Conservation (phyloP, 1,140 invertebrate genomes). For the Heliconius hermathena region DNA sequence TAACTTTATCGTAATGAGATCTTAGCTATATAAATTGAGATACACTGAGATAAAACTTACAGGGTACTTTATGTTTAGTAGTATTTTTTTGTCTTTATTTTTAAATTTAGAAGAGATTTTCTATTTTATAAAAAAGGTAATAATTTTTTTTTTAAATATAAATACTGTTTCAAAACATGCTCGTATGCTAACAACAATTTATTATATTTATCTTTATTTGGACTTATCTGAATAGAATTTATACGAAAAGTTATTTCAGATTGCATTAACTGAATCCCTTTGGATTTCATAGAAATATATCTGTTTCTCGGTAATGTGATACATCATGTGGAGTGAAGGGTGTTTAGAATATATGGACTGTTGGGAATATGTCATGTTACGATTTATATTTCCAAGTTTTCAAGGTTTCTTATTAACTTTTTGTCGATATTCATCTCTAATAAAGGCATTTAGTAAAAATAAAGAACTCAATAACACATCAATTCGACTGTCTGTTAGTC, state of each 20-base stretch:
- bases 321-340: constrained; percentile 15
- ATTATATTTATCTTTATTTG: background rate
- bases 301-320: constrained; percentile 13
- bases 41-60: background rate
- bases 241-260: background rate
- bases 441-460: background rate
- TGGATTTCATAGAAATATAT: constrained; percentile 3
- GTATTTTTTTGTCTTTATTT: background rate
- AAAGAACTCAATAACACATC: too few relatives aligned
- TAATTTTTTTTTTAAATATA: background rate
- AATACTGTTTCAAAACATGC: background rate
- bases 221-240: background rate
- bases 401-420: background rate
- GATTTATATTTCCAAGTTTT: background rate
- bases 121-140: background rate
- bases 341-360: constrained; percentile 3
- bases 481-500: too few relatives aligned
- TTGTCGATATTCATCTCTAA: background rate
- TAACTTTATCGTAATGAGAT: constrained; percentile 8
- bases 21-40: background rate
- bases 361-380: background rate
- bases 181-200: background rate
- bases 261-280: constrained; percentile 10
- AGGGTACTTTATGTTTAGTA: background rate
- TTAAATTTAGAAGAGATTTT: background rate